Evolutionary conservation across 2,888 invertebrate genomes (phyloP).

Genomic region (Empis stercorea): DNA sequence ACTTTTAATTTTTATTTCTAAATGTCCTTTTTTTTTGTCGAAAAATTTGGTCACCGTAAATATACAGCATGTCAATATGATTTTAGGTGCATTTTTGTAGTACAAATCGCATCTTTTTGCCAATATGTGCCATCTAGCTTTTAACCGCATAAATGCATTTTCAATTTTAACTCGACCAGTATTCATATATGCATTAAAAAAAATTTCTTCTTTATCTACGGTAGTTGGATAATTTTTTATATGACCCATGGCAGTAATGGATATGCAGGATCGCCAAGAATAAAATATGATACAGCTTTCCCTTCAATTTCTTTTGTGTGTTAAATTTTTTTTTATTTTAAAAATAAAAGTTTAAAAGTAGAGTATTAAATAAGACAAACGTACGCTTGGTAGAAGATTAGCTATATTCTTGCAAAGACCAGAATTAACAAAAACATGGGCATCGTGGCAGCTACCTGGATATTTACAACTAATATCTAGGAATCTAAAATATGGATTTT

Average conservation of each 20-base stretch:
- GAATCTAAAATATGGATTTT: not conserved
- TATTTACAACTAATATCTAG: not conserved
- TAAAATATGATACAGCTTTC: no score
- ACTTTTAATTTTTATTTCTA: no score
- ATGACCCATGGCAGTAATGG: conserved; percentile 17
- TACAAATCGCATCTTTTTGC: conserved; percentile 15
- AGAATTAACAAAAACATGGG: not conserved
- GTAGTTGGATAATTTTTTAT: conserved; percentile 12
- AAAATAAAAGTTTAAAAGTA: not conserved
- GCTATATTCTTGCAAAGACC: not conserved
- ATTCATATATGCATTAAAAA: conserved; percentile 16
- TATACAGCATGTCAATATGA: conserved; percentile 16
- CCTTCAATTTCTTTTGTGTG: conserved; percentile 4
- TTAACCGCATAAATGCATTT: conserved; percentile 21
- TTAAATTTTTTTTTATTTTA: not conserved
- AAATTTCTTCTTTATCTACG: conserved; percentile 13
- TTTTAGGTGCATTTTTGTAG: conserved; percentile 14
- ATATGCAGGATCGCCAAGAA: no score
- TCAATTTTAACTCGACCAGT: conserved; percentile 8
- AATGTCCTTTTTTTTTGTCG: no score
- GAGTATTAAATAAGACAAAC: not conserved
- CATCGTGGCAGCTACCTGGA: not conserved
- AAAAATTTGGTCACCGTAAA: no score
- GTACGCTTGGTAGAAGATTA: not conserved
- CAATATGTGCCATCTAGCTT: conserved; percentile 18